A percentile compares a stretch with the other conserved stretches of the same genome.
These are phyloP conservation scores for Centroberyx gerrardi DNA, from an alignment of 2,797 vertebrate genomes.

Conservation along the genomic window DNA sequence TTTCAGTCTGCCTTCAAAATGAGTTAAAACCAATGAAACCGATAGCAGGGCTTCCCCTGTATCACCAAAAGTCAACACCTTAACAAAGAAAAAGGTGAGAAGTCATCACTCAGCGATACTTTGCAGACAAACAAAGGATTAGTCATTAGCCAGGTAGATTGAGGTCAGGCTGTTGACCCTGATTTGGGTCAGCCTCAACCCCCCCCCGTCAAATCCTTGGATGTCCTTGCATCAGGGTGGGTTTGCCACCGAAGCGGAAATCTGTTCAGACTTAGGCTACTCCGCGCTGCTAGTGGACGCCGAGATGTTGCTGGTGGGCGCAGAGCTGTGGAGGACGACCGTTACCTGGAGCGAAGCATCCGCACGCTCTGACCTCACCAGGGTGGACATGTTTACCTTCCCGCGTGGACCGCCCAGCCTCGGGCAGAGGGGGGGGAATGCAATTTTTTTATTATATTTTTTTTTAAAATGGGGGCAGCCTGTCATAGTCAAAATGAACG, in stretches of 20 bases:
- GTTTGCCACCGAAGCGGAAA: conserved; percentile 72
- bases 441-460: conserved; percentile 45
- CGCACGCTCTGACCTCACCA: conserved; percentile 81
- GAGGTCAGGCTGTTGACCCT: conserved; percentile 74
- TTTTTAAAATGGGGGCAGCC: conserved; percentile 61
- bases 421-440: conserved; percentile 45
- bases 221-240: conserved; percentile 78
- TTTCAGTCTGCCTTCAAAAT: conserved; percentile 23
- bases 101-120: conserved; percentile 5
- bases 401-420: conserved; percentile 75
- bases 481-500: conserved; percentile 62
- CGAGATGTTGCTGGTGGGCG: conserved; percentile 78
- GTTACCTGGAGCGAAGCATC: conserved; percentile 83
- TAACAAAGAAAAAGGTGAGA: conserved; percentile 26
- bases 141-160: conserved; percentile 72
- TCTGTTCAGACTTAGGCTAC: conserved; percentile 72
- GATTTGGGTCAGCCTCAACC: conserved; percentile 73
- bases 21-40: conserved; percentile 17
- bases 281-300: conserved; percentile 53
- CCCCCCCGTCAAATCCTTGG: conserved; percentile 62
- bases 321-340: conserved; percentile 78
- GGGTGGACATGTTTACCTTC: conserved; percentile 88
- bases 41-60: conserved; percentile 7
- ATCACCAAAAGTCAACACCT: conserved; percentile 25
- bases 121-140: conserved; percentile 47